Base-by-base conservation (phyloP, 1,140 invertebrate genomes). In the Drosophila fuyamai region DNA sequence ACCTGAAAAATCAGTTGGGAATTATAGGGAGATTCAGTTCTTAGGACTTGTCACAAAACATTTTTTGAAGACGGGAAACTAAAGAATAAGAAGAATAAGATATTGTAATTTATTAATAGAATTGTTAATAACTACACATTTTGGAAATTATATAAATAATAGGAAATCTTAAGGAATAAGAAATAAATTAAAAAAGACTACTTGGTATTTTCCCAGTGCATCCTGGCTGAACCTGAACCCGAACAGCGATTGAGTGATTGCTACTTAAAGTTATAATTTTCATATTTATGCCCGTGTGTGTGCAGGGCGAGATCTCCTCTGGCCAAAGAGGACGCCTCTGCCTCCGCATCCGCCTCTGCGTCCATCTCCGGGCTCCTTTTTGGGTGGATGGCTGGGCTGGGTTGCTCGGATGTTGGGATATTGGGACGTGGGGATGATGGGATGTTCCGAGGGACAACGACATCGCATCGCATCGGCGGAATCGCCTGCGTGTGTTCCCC, bases 231-330 rank as follows among this genome's bases (percentile, higher is more conserved):
- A 43, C 68, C 65, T 48, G 61, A 60, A 50, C 62, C 60, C 55
- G 61, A 78, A 60, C 85, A 84, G 79, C 91, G 91, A 92, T 92
- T 92, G 91, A 92, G 91, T 92, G 91, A 92, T 92, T 92, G 91
- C 88, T 92, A 92, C 88, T 89, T 88, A 92, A 92, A 92, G 90
- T 92, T 92, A 92, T 92, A 92, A 92, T 92, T 92, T 92, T 92
- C 90, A 92, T 92, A 92, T 92, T 92, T 92, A 86, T 80, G 44
- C 81, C 78, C 74, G 38, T 84, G 63, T 83, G 47, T 66, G 57
- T 67, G 48, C 58, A 14, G 70, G 44, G 58, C 36, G 50, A 56
- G 71, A 40, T 48, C 56, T 73, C 70, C 51, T 74, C 38, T 74
- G 61, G 58, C 71, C 74, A 75, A 58, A 76, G 74, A 54, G 66